A percentile compares a stretch with the other conserved stretches of the same genome.
These are phyloP conservation scores for Merluccius polli DNA, from an alignment of 2,797 vertebrate species.

Conservation along the genomic window DNA sequence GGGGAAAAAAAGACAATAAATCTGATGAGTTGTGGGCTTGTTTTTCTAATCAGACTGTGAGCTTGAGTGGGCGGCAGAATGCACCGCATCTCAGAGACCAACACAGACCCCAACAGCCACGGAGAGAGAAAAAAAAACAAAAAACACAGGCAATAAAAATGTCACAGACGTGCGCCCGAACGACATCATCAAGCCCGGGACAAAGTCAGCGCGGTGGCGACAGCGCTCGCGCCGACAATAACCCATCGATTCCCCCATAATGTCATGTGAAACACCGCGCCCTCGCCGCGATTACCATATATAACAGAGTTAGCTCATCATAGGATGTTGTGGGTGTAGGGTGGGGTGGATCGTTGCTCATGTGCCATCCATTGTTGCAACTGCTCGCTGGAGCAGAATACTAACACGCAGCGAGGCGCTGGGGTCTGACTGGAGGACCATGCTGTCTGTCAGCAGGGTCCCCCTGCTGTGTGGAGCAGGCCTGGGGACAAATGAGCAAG, in stretches of 20 bases:
- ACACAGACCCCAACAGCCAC: neutral
- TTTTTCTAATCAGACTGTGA: neutral
- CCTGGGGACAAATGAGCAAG: conserved; percentile 18
- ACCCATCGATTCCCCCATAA: neutral
- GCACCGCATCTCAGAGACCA: neutral
- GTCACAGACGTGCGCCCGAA: conserved; percentile 14
- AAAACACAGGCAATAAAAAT: neutral
- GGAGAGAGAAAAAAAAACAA: neutral
- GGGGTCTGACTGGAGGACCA: conserved; percentile 48
- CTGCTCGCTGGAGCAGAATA: conserved; percentile 49
- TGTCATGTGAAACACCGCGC: neutral
- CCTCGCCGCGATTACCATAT: conserved; percentile 27
- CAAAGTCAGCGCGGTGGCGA: conserved; percentile 1
- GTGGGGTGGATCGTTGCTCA: conserved; percentile 40
- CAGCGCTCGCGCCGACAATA: neutral
- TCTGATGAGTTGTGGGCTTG: conserved; percentile 10
- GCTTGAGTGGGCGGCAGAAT: neutral
- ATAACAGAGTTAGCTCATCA: conserved; percentile 33
- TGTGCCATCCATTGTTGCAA: conserved; percentile 48
- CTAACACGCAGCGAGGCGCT: conserved; percentile 51
- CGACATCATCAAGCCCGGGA: conserved; percentile 21
- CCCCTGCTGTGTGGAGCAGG: conserved; percentile 33
- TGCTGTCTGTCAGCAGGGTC: conserved; percentile 57
- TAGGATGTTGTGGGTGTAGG: conserved; percentile 22
- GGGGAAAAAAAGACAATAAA: conserved; percentile 12